These are phyloP conservation scores for Coptodon rendalli DNA, from an alignment of 2,113 vertebrate genomes.

Conservation along the genomic window DNA sequence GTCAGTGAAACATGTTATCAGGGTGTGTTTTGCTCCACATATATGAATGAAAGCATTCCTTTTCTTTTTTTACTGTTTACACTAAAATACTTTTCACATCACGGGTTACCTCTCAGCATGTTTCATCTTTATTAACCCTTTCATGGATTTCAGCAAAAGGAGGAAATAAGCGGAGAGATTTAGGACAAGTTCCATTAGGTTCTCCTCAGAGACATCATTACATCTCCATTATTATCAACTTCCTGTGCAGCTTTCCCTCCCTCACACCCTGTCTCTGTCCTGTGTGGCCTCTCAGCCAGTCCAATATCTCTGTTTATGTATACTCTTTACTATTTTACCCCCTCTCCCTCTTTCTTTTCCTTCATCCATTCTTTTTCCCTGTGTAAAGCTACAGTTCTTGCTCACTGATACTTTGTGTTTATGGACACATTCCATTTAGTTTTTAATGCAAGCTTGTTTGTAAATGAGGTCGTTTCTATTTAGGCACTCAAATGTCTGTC, in stretches of 20 bases:
- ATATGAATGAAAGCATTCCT: not conserved
- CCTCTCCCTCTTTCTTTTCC: not conserved
- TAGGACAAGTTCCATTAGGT: not conserved
- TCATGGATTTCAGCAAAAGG: not conserved
- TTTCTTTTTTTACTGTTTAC: not conserved
- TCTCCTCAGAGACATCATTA: conserved; percentile 30
- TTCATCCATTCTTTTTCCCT: not conserved
- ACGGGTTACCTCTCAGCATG: not conserved
- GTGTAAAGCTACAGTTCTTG: not conserved
- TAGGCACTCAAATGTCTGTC: not conserved
- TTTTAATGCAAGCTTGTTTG: not conserved
- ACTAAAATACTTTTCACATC: fast-evolving
- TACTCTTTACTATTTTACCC: not conserved
- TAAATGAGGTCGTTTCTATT: not conserved
- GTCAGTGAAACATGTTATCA: not conserved
- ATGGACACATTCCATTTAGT: not conserved
- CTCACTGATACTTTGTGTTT: not conserved
- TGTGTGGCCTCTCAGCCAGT: not conserved
- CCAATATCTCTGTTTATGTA: not conserved
- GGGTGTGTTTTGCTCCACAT: not conserved
- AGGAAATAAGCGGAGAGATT: not conserved
- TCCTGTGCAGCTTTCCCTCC: conserved; percentile 23
- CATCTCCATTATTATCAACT: conserved; percentile 20
- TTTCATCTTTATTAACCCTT: not conserved
- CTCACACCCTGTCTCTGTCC: not conserved